phyloP scores from a whole-genome alignment of 2,113 vertebrate species.

The Erinaceus europaeus region DNA sequence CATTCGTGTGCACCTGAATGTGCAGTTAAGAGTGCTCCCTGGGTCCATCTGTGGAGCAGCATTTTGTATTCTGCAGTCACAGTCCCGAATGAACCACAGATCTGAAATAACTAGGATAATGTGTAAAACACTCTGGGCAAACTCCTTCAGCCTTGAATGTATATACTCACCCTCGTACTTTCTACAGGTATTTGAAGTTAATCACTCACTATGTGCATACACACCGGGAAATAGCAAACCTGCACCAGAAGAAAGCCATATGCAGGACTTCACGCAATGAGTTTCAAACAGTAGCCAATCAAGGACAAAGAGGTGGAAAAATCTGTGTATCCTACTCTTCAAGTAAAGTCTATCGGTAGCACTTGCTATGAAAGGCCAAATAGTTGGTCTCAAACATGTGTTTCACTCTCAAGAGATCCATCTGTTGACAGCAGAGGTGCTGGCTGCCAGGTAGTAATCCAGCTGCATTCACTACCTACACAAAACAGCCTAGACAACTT shows the following conservation, averaged over 20 bases:
- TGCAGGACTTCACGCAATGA: background rate
- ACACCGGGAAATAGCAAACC: background rate
- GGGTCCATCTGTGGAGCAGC: background rate
- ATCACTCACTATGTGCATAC: background rate
- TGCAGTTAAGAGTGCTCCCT: background rate
- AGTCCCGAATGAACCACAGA: background rate
- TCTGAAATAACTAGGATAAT: constrained; percentile 31
- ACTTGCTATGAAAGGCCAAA: background rate
- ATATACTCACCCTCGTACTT: background rate
- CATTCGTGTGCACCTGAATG: background rate
- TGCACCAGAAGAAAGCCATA: background rate
- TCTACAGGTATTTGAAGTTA: constrained; percentile 12
- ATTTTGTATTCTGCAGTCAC: constrained; percentile 9
- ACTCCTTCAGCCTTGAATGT: constrained; percentile 15
- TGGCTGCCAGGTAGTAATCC: background rate
- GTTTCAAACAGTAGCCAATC: background rate
- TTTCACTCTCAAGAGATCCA: background rate
- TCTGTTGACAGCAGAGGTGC: background rate
- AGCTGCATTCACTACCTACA: background rate
- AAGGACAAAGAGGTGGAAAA: background rate
- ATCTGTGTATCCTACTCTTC: background rate
- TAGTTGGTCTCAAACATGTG: background rate
- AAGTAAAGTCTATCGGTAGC: background rate
- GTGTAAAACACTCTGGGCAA: constrained; percentile 16
- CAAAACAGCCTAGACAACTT: background rate